These are phyloP conservation scores for Eupristina koningsbergeri DNA, from an alignment of 1,140 invertebrate species.

Conservation along the genomic window DNA sequence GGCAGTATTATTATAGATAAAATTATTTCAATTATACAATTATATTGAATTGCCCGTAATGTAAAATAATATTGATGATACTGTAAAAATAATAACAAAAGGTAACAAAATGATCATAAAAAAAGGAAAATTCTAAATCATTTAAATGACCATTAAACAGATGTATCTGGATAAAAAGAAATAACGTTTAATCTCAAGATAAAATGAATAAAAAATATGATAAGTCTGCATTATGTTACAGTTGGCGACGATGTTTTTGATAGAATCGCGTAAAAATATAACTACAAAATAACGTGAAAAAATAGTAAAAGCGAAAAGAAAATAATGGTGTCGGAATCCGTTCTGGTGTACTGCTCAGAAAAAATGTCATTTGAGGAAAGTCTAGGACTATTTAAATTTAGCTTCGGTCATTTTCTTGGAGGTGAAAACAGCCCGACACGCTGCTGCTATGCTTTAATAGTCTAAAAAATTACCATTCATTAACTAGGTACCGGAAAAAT, in stretches of 20 bases:
- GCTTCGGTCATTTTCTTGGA: slow-evolving; percentile 9
- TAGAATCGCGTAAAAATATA: neutral
- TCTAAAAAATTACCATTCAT: neutral
- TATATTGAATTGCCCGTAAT: too few relatives aligned
- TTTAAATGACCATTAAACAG: too few relatives aligned
- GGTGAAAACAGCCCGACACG: slow-evolving; percentile 14
- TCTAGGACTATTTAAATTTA: neutral
- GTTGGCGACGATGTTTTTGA: neutral
- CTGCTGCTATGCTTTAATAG: neutral
- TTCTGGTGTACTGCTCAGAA: slow-evolving; percentile 13
- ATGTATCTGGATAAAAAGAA: too few relatives aligned
- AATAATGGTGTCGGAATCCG: neutral
- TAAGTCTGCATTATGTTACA: neutral
- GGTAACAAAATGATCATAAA: too few relatives aligned
- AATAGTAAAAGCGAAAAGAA: neutral
- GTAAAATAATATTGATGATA: too few relatives aligned
- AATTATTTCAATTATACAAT: too few relatives aligned
- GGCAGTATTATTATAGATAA: too few relatives aligned
- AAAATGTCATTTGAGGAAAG: slow-evolving; percentile 27
- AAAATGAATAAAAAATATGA: neutral
- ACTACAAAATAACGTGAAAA: neutral
- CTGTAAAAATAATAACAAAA: too few relatives aligned
- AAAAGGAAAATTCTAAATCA: too few relatives aligned
- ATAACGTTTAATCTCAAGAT: too few relatives aligned
- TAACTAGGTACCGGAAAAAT: neutral